Evolutionary conservation across 2,113 vertebrate genomes (phyloP).

Genomic region (Scomber japonicus): DNA sequence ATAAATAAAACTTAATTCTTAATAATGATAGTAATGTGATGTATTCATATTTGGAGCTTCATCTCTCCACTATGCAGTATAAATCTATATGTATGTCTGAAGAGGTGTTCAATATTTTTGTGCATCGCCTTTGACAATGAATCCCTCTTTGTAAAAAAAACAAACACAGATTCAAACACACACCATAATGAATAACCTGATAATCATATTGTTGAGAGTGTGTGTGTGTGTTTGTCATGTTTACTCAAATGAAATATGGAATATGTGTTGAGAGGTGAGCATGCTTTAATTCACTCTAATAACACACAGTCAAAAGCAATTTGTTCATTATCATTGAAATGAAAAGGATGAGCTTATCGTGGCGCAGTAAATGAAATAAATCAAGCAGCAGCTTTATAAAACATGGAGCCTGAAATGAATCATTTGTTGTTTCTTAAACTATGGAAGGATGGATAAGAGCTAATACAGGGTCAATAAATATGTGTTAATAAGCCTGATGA

Average conservation of each 20-base stretch:
- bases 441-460: background rate
- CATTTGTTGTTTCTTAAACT: slow-evolving; percentile 1
- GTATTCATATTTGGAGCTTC: background rate
- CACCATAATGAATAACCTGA: background rate
- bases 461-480: background rate
- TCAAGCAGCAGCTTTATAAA: slow-evolving; percentile 11
- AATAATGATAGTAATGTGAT: no score
- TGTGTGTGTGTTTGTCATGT: background rate
- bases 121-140: background rate
- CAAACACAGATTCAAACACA: background rate
- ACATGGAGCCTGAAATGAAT: slow-evolving; percentile 20
- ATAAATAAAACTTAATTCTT: no score
- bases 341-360: slow-evolving; percentile 17
- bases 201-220: background rate
- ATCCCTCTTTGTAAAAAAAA: background rate
- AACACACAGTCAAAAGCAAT: slow-evolving; percentile 26
- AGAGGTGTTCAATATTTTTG: background rate
- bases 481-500: no score
- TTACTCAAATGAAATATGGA: slow-evolving; percentile 20
- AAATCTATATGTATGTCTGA: no score
- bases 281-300: slow-evolving; percentile 27
- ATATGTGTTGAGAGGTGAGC: slow-evolving; percentile 13
- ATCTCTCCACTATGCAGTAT: background rate
- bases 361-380: slow-evolving; percentile 26
- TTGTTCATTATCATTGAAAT: slow-evolving; percentile 42